A percentile compares a stretch with the other conserved stretches of the same genome.
Evolutionary conservation across 2,888 invertebrate species (phyloP).

Genomic region (Baronia brevicornis): DNA sequence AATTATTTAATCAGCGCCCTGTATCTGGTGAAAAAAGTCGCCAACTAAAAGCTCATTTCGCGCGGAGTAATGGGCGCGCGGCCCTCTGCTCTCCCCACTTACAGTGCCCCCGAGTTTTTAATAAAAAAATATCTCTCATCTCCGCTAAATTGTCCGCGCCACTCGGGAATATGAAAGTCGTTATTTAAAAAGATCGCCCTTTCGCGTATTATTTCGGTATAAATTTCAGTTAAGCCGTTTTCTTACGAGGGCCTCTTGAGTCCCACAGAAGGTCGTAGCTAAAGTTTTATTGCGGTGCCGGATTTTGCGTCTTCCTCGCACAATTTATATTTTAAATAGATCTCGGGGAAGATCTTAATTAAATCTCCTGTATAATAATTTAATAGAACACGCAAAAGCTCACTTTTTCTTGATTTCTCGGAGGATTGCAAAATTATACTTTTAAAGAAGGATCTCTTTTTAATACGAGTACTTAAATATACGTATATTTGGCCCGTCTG

Average conservation of each 20-base stretch:
- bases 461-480: too few relatives aligned
- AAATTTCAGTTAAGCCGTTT: conserved; percentile 64
- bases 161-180: conserved; percentile 72
- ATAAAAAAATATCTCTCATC: conserved; percentile 68
- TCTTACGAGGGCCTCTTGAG: conserved; percentile 42
- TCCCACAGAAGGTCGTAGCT: conserved; percentile 31
- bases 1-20: conserved; percentile 28
- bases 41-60: conserved; percentile 71
- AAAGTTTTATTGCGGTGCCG: conserved; percentile 47
- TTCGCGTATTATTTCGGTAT: conserved; percentile 69
- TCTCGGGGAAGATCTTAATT: conserved; percentile 16
- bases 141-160: conserved; percentile 68
- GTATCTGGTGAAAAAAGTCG: conserved; percentile 37
- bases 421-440: too few relatives aligned
- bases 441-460: too few relatives aligned
- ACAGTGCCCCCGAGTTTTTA: conserved; percentile 46
- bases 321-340: conserved; percentile 41
- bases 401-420: conserved; percentile 11
- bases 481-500: too few relatives aligned
- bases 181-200: conserved; percentile 71
- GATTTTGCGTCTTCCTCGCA: conserved; percentile 32
- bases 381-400: conserved; percentile 15
- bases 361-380: conserved; percentile 17
- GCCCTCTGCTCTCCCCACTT: conserved; percentile 43
- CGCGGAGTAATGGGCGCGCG: conserved; percentile 53